Evolutionary conservation across 1,140 invertebrate species (phyloP), one percentile per base, ranked within the genome.

Genomic region (Zaprionus ghesquierei): DNA sequence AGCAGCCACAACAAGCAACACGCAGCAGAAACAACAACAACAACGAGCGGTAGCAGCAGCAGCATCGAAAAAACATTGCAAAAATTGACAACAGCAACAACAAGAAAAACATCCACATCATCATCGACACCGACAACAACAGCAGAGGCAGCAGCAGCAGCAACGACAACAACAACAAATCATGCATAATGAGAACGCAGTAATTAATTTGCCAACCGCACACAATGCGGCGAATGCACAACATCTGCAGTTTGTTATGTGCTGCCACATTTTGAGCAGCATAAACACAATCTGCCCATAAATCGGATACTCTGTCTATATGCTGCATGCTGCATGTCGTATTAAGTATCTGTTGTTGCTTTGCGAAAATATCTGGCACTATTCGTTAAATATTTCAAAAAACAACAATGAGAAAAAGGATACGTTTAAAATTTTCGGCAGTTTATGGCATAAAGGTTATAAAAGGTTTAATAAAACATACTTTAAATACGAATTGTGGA

Each of bases 151-250:
- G 22, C 18, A 59, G 33, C 33, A 35, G n/a, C 0, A 41, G 0
- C 41, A 22, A 3, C 41, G 10, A 44, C 15, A 44, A 46, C 35
- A 58, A 10, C 15, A 69, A 66, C 46, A 33, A 71, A 56, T 35
- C 55, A 50, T 68, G 64, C 49, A 61, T 55, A 50, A 56, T 38
- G 46, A 31, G 38, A 50, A 62, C 62, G 58, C 56, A 62, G 61
- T 62, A 69, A 74, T 74, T 69, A 69, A 58, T 61, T 35, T 58
- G 65, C 41, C n/a, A 18, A 35, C 15, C 5, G 20, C 65, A 44
- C 25, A 61, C 31, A 54, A 66, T 35, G 29, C n/a, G 38, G 50
- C 70, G 58, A 56, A 62, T 62, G 18, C 64, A 25, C 64, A 61
- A 61, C 60, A 29, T 63, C 22, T 38, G 46, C 29, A 54, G 15